Evolutionary conservation across 2,797 vertebrate species (phyloP).

Genomic region (Moxostoma hubbsi): DNA sequence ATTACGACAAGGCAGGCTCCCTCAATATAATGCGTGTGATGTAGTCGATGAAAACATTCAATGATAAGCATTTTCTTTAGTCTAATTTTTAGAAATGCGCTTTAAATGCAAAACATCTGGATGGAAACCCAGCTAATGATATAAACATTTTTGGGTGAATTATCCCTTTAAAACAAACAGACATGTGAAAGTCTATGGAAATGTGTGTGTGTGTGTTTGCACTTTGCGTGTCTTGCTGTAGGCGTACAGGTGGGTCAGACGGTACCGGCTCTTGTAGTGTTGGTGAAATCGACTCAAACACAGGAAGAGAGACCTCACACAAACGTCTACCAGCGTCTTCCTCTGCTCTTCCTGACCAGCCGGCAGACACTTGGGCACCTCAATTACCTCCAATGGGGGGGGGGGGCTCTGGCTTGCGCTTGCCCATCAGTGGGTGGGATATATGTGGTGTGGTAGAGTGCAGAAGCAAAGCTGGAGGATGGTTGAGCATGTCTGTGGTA

Average conservation of each 20-base stretch:
- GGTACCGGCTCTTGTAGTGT: conserved; percentile 98
- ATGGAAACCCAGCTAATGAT: too few species aligned
- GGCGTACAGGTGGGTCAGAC: conserved; percentile 91
- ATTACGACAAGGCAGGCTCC: too few species aligned
- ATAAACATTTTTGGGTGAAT: too few species aligned
- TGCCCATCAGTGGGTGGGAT: conserved; percentile 57
- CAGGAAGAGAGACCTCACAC: conserved; percentile 85
- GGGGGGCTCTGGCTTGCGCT: conserved; percentile 78
- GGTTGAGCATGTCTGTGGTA: conserved; percentile 54
- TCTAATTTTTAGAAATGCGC: too few species aligned
- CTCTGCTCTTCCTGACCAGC: conserved; percentile 83
- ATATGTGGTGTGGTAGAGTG: conserved; percentile 54
- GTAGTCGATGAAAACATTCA: too few species aligned
- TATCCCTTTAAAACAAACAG: background rate
- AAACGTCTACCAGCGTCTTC: conserved; percentile 89
- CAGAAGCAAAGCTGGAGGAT: conserved; percentile 45
- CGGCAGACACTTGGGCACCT: conserved; percentile 87
- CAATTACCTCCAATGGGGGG: conserved; percentile 70
- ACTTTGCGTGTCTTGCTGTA: conserved; percentile 93
- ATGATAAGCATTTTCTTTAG: too few species aligned
- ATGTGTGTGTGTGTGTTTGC: conserved; percentile 55
- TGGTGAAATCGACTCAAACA: conserved; percentile 96
- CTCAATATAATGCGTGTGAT: too few species aligned
- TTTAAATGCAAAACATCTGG: too few species aligned
- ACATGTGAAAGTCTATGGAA: background rate